Base-by-base conservation (phyloP, 1,140 invertebrate genomes). In the Dendrolimus punctatus region DNA sequence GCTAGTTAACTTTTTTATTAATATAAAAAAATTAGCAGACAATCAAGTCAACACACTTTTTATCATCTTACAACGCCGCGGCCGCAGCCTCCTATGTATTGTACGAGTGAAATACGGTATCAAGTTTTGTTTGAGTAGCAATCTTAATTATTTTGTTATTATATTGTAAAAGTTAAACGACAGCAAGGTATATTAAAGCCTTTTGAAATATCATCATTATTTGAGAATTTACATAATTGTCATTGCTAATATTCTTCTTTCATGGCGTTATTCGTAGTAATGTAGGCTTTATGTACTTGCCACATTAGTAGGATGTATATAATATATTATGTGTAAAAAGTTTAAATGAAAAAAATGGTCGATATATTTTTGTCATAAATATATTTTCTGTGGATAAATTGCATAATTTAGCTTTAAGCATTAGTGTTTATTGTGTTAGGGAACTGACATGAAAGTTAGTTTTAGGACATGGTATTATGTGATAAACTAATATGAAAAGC, bases 331-430 rank as follows among this genome's bases (percentile, higher is more conserved):
- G 23, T 23, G 3, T 23, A 23, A 23, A 23, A 23, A 23, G 23
- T 23, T 23, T 23, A 23, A 23, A 23, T 23, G 23, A 23, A 23
- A 23, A 23, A 69, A 50, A 66, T 63, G 6, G 40, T 49, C 8
- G 9, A 72, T 77, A 75, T 73, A 70, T 71, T 73, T 72, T 71
- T 74, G 62, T 77, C 64, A 73, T 68, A 68, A 56, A 78, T 82
- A 80, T 80, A 23, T 71, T n/a, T 78, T 75, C 73, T 76, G 75
- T 78, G 71, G 66, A 70, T 74, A 68, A 78, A 81, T 67, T 73
- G 73, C 77, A 82, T 82, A 81, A 82, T 81, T 78, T 80, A 81
- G 76, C 57, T 75, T 60, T 78, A 80, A 80, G 74, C 71, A 49
- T 76, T 68, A 72, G 57, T 58, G 46, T 69, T 58, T 57, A 71